A percentile compares a stretch with the other conserved stretches of the same genome.
Evolutionary conservation across 2,113 vertebrate genomes (phyloP).

Genomic region (Phyllostomus hastatus): DNA sequence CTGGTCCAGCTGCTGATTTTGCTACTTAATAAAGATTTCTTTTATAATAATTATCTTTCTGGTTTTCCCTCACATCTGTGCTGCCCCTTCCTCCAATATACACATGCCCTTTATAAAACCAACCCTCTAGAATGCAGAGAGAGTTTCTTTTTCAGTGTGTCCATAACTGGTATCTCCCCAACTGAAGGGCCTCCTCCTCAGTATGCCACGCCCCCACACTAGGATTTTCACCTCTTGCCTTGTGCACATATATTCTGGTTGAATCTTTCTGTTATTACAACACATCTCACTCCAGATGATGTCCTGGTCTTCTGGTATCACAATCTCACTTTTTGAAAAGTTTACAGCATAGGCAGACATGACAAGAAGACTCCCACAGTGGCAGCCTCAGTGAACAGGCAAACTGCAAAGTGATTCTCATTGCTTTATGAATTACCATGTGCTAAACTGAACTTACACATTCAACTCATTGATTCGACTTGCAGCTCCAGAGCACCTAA

Average conservation of each 20-base stretch:
- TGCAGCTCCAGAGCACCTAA: neutral
- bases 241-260: neutral
- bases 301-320: neutral
- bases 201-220: neutral
- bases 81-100: neutral
- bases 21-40: conserved; percentile 45
- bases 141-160: neutral
- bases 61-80: conserved; percentile 50
- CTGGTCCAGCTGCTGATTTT: conserved; percentile 67
- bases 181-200: neutral
- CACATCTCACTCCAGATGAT: neutral
- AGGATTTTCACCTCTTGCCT: neutral
- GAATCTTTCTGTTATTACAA: neutral
- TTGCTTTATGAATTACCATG: neutral
- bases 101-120: neutral
- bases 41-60: conserved; percentile 43
- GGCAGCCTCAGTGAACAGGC: neutral
- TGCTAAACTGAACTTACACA: neutral
- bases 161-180: neutral
- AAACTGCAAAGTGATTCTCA: neutral
- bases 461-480: neutral
- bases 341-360: neutral
- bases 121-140: neutral
- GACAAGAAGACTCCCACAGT: neutral
- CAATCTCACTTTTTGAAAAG: neutral